Base-by-base conservation (phyloP, 2,888 invertebrate species). In the Trichacis sp. region DNA sequence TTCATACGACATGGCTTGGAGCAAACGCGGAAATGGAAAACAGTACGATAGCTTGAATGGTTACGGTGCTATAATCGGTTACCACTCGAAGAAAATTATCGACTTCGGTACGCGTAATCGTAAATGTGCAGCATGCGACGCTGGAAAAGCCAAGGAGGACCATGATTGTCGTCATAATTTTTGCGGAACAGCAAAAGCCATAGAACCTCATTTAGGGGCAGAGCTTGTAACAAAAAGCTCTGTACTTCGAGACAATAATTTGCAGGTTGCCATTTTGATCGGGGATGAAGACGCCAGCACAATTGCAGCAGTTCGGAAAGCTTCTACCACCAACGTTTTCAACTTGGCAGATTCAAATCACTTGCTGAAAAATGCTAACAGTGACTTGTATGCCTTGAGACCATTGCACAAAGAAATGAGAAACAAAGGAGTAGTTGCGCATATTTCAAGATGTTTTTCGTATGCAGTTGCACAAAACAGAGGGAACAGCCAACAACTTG, bases 81-180 rank as follows among this genome's bases (percentile, higher is more conserved):
- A 67, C 48, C 53, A 70, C 8, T 63, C 63, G 18, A 61, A 68
- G 12, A 71, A 73, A 60, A 50, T 74, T 42, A 49, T 77, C 5
- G 75, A 74, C 48, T 76, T 57, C 47, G 29, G 45, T 11, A 71
- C 72, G 9, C 18, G 70, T 14, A 73, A 69, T 42, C 54, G 68
- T n/a, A 73, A 69, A 64, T 76, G 75, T 54, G 40, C 40, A 29
- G 36, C 38, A 33, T 77, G 76, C 52, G 69, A 70, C 47, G 5
- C 33, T 1, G 70, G 71, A 5, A 60, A 66, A 30, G 5, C 33
- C 0, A 68, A 68, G 67, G 20, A 40, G 0, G 64, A 73, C 30
- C 77, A 77, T 50, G 74, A 77, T 46, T 77, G 75, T 38, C 57
- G 77, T 4, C 18, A 60, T 45, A 77, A 77, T 48, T 76, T 74